Percentiles rank a stretch among this genome's conserved stretches.
phyloP scores from a whole-genome alignment of 1,140 invertebrate species.

The Penaeus chinensis region DNA sequence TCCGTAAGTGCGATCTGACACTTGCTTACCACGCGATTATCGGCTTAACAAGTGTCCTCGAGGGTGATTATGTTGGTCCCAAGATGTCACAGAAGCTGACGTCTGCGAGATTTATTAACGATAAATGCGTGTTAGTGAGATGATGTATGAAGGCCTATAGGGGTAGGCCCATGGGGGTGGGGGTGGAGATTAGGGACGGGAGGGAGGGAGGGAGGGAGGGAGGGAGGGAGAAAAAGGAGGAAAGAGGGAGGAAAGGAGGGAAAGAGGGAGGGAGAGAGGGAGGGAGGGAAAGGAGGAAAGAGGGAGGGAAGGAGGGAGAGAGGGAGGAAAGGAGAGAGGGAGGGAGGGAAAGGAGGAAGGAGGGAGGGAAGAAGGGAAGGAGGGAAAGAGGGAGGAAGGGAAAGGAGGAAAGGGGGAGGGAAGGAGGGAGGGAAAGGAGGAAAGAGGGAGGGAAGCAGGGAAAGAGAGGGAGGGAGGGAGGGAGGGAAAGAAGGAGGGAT shows the following conservation, averaged over 20 bases:
- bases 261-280: not conserved
- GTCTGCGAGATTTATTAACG: too few species aligned
- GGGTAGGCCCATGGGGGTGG: too few species aligned
- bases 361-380: not conserved
- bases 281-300: not conserved
- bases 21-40: too few species aligned
- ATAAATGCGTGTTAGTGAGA: too few species aligned
- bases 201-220: not conserved
- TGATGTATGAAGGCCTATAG: too few species aligned
- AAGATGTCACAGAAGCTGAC: too few species aligned
- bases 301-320: not conserved
- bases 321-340: too few species aligned
- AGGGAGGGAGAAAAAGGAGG: not conserved
- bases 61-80: too few species aligned
- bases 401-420: not conserved
- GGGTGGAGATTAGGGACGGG: not conserved
- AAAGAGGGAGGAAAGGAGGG: not conserved
- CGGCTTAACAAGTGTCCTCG: too few species aligned
- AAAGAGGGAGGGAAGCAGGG: not conserved
- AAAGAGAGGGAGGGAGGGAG: not conserved
- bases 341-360: not conserved
- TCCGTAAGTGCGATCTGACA: too few species aligned
- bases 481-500: not conserved
- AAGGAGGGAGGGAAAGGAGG: not conserved
- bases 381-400: not conserved